A percentile compares a stretch with the other conserved stretches of the same genome.
These are phyloP conservation scores for Gastracanthus pulcherrimus DNA, from an alignment of 2,888 invertebrate species.

Conservation along the genomic window DNA sequence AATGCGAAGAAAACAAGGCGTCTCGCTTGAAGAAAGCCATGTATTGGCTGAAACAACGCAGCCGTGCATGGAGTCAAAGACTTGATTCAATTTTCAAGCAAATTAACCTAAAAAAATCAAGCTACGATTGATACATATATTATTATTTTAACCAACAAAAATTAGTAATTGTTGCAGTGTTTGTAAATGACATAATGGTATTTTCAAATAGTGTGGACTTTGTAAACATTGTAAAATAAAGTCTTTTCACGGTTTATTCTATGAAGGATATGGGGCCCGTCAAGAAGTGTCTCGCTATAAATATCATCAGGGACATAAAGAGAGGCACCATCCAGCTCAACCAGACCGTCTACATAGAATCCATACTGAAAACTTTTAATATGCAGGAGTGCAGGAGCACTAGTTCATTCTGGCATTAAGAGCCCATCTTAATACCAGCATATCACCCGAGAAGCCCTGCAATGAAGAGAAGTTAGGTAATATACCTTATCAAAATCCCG, in stretches of 20 bases:
- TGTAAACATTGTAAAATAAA: conserved; percentile 47
- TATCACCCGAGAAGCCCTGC: too few species aligned
- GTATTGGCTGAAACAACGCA: conserved; percentile 47
- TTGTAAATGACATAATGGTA: conserved; percentile 26
- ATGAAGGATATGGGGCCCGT: conserved; percentile 59
- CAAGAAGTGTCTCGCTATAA: conserved; percentile 44
- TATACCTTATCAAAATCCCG: conserved; percentile 61
- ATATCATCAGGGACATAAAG: neutral
- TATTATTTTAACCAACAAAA: conserved; percentile 48
- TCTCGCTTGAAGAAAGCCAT: conserved; percentile 45
- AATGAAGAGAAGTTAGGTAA: conserved; percentile 30
- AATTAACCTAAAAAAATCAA: neutral
- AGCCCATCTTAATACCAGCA: conserved; percentile 36
- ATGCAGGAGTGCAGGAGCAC: conserved; percentile 40
- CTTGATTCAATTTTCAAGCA: neutral
- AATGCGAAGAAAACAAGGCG: conserved; percentile 5
- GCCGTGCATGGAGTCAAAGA: conserved; percentile 21
- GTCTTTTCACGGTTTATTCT: conserved; percentile 48
- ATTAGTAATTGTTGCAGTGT: too few species aligned
- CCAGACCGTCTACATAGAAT: neutral
- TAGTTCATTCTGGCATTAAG: conserved; percentile 40
- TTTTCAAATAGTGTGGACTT: conserved; percentile 53
- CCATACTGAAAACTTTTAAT: neutral
- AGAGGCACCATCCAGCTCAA: neutral
- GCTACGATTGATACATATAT: conserved; percentile 57